Percentiles rank a stretch among this genome's conserved stretches.
These are phyloP conservation scores for Anoplolepis gracilipes DNA, from an alignment of 1,140 invertebrate species.

Conservation along the genomic window DNA sequence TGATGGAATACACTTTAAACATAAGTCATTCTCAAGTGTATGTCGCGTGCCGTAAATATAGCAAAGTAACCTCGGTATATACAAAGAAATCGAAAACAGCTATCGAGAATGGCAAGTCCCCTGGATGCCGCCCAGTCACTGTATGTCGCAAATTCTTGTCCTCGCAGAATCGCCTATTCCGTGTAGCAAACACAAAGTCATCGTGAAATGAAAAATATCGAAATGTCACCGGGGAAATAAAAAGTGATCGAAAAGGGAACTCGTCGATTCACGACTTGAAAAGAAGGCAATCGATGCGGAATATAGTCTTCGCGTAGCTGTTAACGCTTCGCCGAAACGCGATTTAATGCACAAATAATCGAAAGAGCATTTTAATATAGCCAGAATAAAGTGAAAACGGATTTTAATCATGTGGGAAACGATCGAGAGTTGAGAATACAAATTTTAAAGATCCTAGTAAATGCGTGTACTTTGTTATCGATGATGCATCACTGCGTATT, in stretches of 20 bases:
- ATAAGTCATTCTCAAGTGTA: background rate
- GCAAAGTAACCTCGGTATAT: conserved; percentile 15
- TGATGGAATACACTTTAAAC: background rate
- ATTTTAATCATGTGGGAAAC: conserved; percentile 5
- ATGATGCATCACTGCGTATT: background rate
- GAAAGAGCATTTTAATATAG: background rate
- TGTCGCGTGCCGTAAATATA: conserved; percentile 24
- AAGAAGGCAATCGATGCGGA: background rate
- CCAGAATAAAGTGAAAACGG: background rate
- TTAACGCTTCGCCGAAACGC: conserved; percentile 23
- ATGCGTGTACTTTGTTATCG: background rate
- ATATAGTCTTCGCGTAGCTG: background rate
- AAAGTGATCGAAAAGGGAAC: conserved; percentile 20
- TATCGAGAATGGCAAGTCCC: background rate
- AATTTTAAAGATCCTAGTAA: background rate
- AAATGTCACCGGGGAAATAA: conserved; percentile 53
- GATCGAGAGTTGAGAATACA: background rate
- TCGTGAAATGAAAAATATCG: conserved; percentile 49
- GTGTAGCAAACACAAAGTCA: conserved; percentile 5
- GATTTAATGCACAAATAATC: conserved; percentile 45
- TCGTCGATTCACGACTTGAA: background rate
- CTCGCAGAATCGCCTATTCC: conserved; percentile 10
- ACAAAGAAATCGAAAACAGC: conserved; percentile 36
- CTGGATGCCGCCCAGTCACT: background rate
- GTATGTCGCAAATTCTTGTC: conserved; percentile 10